phyloP scores from a whole-genome alignment of 23 tunicate species.

The Ascidia mentula region DNA sequence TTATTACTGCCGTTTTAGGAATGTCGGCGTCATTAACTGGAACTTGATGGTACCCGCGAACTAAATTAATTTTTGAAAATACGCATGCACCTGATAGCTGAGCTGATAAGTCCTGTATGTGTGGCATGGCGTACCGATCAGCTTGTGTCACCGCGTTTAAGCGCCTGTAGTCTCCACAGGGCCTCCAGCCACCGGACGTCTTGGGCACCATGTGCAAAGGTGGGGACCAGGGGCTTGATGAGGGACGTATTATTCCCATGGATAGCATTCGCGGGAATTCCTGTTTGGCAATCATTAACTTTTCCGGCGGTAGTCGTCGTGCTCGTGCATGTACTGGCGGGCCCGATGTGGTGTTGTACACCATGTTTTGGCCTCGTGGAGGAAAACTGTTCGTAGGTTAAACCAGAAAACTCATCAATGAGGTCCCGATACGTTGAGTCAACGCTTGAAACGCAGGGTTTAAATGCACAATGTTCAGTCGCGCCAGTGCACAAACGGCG shows the following conservation, averaged over 20 bases:
- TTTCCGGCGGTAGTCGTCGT: conserved; percentile 7
- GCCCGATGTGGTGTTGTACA: neutral
- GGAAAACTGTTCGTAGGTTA: too few species aligned
- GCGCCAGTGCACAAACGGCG: too few species aligned
- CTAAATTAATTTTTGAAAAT: conserved; percentile 9
- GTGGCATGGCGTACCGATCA: conserved; percentile 9
- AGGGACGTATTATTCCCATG: neutral
- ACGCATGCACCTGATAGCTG: neutral
- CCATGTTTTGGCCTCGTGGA: neutral
- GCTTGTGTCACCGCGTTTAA: neutral
- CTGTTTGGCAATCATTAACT: neutral
- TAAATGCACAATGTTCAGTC: too few species aligned
- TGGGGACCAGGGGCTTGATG: conserved; percentile 8
- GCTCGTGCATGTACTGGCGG: conserved; percentile 8
- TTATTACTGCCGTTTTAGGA: too few species aligned
- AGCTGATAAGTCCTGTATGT: conserved; percentile 4
- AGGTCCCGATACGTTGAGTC: too few species aligned
- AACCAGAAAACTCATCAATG: too few species aligned
- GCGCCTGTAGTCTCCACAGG: conserved; percentile 20
- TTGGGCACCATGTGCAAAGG: conserved; percentile 15
- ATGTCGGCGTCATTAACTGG: too few species aligned
- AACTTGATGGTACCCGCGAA: too few species aligned
- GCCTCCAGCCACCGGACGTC: conserved; percentile 12
- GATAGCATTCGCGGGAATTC: neutral
- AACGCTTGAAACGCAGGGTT: too few species aligned